A percentile compares a stretch with the other conserved stretches of the same genome.
These are phyloP conservation scores for Prinia subflava DNA, from an alignment of 2,113 vertebrate species.

Conservation along the genomic window DNA sequence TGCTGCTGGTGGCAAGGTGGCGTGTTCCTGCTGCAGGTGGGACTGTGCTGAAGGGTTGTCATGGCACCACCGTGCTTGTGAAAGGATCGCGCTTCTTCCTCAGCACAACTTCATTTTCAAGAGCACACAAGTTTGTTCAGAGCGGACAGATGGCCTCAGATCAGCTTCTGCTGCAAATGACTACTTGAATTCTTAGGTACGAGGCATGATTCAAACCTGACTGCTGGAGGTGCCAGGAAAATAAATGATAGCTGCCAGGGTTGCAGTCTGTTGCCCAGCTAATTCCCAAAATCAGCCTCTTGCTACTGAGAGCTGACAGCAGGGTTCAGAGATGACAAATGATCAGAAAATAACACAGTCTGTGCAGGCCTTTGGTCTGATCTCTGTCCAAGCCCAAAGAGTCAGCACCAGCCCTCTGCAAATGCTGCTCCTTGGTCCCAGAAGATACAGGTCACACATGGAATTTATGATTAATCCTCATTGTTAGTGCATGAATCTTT, in stretches of 20 bases:
- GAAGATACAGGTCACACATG: not conserved
- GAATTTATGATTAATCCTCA: not conserved
- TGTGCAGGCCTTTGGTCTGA: conserved; percentile 3
- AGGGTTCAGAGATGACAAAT: conserved; percentile 31
- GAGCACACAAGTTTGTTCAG: not conserved
- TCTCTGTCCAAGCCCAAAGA: not conserved
- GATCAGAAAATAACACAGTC: conserved; percentile 26
- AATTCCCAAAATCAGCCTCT: conserved; percentile 10
- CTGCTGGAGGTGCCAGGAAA: conserved; percentile 41
- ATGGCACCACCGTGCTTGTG: not conserved
- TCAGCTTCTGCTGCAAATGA: conserved; percentile 18
- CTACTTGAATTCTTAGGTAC: not conserved
- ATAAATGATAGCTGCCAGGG: not conserved
- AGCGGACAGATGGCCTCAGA: conserved; percentile 43
- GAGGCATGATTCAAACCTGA: conserved; percentile 30
- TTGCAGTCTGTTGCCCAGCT: conserved; percentile 43
- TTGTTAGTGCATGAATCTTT: not conserved
- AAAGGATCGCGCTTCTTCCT: not conserved
- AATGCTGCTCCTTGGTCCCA: not conserved
- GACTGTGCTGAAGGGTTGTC: not conserved
- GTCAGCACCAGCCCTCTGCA: not conserved
- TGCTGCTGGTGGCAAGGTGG: not conserved
- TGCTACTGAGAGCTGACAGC: not conserved
- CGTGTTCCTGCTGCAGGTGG: not conserved
- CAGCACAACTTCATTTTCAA: not conserved